Conservation (phyloP, 2,113 vertebrate species). For the Oxygymnocypris stewartii region DNA sequence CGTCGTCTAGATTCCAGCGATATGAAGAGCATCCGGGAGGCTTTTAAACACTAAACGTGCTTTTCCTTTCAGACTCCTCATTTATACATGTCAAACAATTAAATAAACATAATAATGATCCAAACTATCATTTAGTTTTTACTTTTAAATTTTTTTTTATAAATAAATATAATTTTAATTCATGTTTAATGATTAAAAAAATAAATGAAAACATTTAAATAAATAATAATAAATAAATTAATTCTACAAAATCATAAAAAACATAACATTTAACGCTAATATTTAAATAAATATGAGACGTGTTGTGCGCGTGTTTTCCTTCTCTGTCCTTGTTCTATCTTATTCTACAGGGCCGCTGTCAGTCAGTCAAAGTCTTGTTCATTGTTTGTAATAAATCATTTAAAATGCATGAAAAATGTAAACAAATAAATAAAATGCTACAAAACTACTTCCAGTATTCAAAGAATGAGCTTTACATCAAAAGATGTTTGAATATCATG, state of each 20-base stretch:
- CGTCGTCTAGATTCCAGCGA: neutral
- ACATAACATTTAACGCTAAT: too few species aligned
- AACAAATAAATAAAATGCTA: neutral
- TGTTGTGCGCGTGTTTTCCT: neutral
- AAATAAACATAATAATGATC: neutral
- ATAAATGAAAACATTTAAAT: neutral
- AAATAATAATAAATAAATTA: neutral
- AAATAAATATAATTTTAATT: neutral
- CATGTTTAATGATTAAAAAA: neutral
- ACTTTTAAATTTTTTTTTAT: too few species aligned
- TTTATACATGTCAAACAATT: neutral
- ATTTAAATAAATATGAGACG: too few species aligned
- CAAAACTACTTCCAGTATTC: neutral
- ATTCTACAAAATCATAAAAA: too few species aligned
- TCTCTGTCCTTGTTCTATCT: neutral
- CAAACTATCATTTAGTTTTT: neutral
- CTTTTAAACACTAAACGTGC: neutral
- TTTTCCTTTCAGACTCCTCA: neutral
- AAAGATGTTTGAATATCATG: neutral
- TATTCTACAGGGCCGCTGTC: neutral
- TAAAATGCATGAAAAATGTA: neutral
- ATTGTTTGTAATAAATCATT: neutral
- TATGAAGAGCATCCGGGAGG: neutral
- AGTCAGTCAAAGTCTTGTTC: neutral
- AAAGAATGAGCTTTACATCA: neutral